A percentile compares a stretch with the other conserved stretches of the same genome.
Conservation (phyloP, 2,113 vertebrate species). For the Pyxicephalus adspersus region DNA sequence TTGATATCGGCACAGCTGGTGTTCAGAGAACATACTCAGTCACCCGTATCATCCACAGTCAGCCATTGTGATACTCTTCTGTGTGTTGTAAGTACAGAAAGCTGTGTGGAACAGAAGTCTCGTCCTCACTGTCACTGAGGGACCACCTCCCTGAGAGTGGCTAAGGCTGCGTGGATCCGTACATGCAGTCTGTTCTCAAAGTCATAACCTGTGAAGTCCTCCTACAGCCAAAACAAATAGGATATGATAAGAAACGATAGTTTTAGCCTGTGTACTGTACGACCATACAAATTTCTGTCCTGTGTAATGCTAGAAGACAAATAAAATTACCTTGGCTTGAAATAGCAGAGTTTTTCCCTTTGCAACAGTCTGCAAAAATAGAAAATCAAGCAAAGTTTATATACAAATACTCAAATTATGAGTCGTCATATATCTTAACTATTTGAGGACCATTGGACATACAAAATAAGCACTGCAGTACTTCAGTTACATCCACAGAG, state of each 20-base stretch:
- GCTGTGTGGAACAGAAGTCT: slow-evolving; percentile 57
- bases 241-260: background rate
- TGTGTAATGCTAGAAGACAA: too few species aligned
- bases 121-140: slow-evolving; percentile 80
- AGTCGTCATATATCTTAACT: background rate
- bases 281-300: too few species aligned
- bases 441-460: too few species aligned
- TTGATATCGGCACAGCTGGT: slow-evolving; percentile 70
- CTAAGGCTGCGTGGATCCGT: slow-evolving; percentile 94
- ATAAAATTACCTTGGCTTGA: slow-evolving; percentile 91
- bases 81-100: slow-evolving; percentile 70
- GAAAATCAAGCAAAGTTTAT: background rate
- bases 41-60: slow-evolving; percentile 56
- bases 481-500: too few species aligned
- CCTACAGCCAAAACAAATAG: slow-evolving; percentile 68
- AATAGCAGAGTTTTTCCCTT: slow-evolving; percentile 92
- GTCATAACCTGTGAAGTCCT: slow-evolving; percentile 93
- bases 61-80: slow-evolving; percentile 66
- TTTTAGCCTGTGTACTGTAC: background rate
- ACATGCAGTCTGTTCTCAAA: slow-evolving; percentile 98
- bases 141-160: slow-evolving; percentile 90
- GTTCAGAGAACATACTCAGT: slow-evolving; percentile 68
- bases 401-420: background rate
- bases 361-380: slow-evolving; percentile 80
- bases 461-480: too few species aligned